phyloP scores from a whole-genome alignment of 2,113 vertebrate genomes.

The Entomyzon cyanotis region DNA sequence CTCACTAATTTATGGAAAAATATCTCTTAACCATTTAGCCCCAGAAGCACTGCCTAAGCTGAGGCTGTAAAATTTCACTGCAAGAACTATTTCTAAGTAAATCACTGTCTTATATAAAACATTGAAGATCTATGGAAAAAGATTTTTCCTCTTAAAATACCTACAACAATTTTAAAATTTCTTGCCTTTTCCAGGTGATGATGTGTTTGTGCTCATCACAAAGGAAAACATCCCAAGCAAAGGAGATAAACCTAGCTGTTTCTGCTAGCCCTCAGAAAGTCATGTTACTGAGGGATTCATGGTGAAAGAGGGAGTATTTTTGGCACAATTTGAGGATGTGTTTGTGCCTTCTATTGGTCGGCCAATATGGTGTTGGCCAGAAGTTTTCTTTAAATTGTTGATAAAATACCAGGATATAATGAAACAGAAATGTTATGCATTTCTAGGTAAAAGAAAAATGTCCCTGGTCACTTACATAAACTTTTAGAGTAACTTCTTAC shows the following conservation, averaged over 20 bases:
- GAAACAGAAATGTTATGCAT: background rate
- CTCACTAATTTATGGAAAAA: slow-evolving; percentile 47
- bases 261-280: background rate
- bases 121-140: background rate
- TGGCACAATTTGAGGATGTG: background rate
- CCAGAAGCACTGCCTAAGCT: slow-evolving; percentile 13
- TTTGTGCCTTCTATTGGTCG: background rate
- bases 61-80: slow-evolving; percentile 29
- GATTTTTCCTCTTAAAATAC: background rate
- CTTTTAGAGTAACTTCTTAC: background rate
- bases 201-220: background rate
- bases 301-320: background rate
- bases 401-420: background rate
- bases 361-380: rapidly evolving
- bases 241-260: background rate
- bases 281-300: background rate
- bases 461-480: background rate
- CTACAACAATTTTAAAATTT: background rate
- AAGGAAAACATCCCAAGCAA: background rate
- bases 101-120: slow-evolving; percentile 39
- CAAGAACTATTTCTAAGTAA: slow-evolving; percentile 26
- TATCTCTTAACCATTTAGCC: slow-evolving; percentile 60
- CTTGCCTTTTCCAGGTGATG: background rate
- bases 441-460: background rate
- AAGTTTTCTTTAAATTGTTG: background rate